Base-by-base conservation (phyloP, 2,113 vertebrate genomes). In the Phyllostomus hastatus region DNA sequence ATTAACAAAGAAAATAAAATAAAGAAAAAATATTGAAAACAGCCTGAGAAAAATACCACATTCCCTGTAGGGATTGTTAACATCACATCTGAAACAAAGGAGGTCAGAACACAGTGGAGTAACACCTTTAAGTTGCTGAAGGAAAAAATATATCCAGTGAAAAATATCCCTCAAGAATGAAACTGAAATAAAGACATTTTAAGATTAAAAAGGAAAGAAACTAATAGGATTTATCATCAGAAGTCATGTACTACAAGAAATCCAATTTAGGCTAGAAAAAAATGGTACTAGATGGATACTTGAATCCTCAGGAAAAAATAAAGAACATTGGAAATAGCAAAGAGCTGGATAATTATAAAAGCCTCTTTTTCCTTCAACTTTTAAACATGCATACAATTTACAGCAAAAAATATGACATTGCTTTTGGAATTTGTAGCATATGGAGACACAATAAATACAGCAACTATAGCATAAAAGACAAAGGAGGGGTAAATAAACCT, bases 111-210 rank as follows among this genome's bases (percentile, higher is more conserved):
- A 48, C 35, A 87, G 52, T 28, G 41, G 4, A 83, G 50, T 1
- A 10, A 54, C 66, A 20, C 35, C 16, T 35, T 61, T 61, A 61
- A 61, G 59, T 28, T 61, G 59, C 24, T 61, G 59, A 61, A 10
- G 24, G 59, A 52, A 82, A 69, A 14, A 52, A 8, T 50, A 43
- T 38, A 17, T 72, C 12, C 28, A 54, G 17, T 48, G 43, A 96
- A 94, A 92, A 92, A 73, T 54, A 67, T 38, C 22, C 19, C 90
- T 82, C 28, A 90, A 73, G 75, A 72, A 86, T 66, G 12, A 95
- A 73, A 43, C 92, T 46, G n/a, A 93, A 89, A 70, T 87, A 73
- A 85, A 90, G 48, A 93, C 15, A 88, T 46, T 90, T 81, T 75
- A 10, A 50, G 33, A 50, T 81, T 38, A 26, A 26, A 61, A 59